Percentiles rank a stretch among this genome's conserved stretches.
Evolutionary conservation across 2,113 vertebrate genomes (phyloP).

Genomic region (Tympanuchus pallidicinctus): DNA sequence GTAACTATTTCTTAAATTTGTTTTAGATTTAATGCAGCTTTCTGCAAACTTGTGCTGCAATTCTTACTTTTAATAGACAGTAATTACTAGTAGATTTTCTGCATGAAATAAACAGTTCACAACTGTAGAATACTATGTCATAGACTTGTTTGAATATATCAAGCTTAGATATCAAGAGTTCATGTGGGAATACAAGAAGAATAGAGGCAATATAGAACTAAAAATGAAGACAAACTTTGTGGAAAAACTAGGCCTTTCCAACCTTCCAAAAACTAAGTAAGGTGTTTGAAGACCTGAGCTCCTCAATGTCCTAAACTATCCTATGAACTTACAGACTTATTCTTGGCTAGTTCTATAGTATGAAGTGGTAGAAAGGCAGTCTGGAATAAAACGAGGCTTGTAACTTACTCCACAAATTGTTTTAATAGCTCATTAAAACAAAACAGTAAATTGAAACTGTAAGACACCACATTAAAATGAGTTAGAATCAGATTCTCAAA

Average conservation of each 20-base stretch:
- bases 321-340: neutral
- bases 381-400: neutral
- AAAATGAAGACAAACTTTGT: neutral
- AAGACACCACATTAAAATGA: neutral
- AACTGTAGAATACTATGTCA: neutral
- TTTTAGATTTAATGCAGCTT: neutral
- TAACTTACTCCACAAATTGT: neutral
- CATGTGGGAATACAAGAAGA: neutral
- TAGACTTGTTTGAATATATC: neutral
- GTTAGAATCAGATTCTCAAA: neutral
- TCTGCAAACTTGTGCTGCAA: neutral
- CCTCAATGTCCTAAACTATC: neutral
- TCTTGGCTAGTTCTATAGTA: neutral
- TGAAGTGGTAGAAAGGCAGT: neutral
- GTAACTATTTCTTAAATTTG: neutral
- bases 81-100: neutral
- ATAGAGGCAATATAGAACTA: neutral
- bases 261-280: neutral
- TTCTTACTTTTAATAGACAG: neutral
- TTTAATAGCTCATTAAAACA: neutral
- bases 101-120: neutral
- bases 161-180: neutral
- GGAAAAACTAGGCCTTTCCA: neutral
- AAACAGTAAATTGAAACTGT: neutral
- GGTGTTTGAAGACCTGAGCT: neutral